Percentiles rank a stretch among this genome's conserved stretches.
Evolutionary conservation across 2,888 invertebrate species (phyloP).

Genomic region (Trichogramma dendrolimi): DNA sequence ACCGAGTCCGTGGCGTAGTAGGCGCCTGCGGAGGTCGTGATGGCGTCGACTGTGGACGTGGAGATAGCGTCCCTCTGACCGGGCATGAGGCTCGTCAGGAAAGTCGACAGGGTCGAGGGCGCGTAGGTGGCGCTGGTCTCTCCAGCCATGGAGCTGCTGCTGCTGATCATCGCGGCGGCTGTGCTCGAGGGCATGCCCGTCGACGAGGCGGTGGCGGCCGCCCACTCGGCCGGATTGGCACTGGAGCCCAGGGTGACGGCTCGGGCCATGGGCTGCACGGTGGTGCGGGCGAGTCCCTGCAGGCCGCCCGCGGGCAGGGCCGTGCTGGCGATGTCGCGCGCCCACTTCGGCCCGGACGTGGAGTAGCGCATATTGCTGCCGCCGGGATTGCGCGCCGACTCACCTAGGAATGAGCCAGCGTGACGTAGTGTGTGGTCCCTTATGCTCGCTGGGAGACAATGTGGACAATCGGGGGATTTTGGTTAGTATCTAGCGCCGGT

Average conservation of each 20-base stretch:
- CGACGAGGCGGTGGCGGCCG: conserved; percentile 51
- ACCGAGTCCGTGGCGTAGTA: neutral
- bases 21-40: conserved; percentile 46
- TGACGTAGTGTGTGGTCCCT: conserved; percentile 72
- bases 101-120: conserved; percentile 42
- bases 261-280: conserved; percentile 41
- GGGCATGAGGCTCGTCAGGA: conserved; percentile 42
- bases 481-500: too few species aligned
- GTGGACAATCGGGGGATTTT: too few species aligned
- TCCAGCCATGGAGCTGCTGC: conserved; percentile 41
- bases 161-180: conserved; percentile 36
- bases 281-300: conserved; percentile 49
- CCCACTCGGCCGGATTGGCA: conserved; percentile 51
- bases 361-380: conserved; percentile 46
- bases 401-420: conserved; percentile 65
- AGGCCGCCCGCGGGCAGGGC: conserved; percentile 54
- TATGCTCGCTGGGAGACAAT: conserved; percentile 56
- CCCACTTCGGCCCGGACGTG: conserved; percentile 35
- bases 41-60: conserved; percentile 37
- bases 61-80: conserved; percentile 41
- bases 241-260: conserved; percentile 35
- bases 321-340: conserved; percentile 58
- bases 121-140: conserved; percentile 41
- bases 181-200: conserved; percentile 43
- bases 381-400: conserved; percentile 57